These are phyloP conservation scores for Diabrotica balteata DNA, from an alignment of 2,888 invertebrate species.

Conservation along the genomic window DNA sequence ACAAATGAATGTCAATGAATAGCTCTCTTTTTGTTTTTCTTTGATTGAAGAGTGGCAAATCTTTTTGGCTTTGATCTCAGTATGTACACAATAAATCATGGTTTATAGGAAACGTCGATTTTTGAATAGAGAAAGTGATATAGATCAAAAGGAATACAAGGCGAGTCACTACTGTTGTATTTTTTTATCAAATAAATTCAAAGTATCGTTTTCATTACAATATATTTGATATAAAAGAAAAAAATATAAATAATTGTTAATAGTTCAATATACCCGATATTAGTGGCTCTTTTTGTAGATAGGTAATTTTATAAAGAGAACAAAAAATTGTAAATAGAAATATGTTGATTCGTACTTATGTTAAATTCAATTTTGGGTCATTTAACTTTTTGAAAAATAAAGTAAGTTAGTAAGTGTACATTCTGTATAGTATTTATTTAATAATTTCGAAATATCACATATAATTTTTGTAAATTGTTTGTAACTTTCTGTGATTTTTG, in stretches of 20 bases:
- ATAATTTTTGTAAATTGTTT: slow-evolving; percentile 49
- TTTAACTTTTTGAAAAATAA: slow-evolving; percentile 45
- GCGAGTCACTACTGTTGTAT: background rate
- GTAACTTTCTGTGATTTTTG: slow-evolving; percentile 59
- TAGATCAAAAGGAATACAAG: background rate
- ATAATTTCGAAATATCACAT: slow-evolving; percentile 51
- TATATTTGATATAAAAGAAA: background rate
- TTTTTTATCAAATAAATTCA: too few relatives aligned
- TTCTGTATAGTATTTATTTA: slow-evolving; percentile 60
- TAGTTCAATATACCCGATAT: background rate
- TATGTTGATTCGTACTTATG: slow-evolving; percentile 45
- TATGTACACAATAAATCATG: slow-evolving; percentile 50
- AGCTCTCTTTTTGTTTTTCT: slow-evolving; percentile 50
- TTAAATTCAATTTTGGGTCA: slow-evolving; percentile 39
- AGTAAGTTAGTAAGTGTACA: slow-evolving; percentile 55
- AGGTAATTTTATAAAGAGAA: slow-evolving; percentile 7
- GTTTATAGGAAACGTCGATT: slow-evolving; percentile 17
- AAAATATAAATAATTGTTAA: slow-evolving; percentile 5
- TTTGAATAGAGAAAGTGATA: slow-evolving; percentile 2
- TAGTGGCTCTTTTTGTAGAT: too few relatives aligned
- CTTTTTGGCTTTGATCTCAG: slow-evolving; percentile 54
- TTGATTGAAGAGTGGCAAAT: slow-evolving; percentile 38
- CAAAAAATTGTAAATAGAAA: slow-evolving; percentile 41
- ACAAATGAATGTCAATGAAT: slow-evolving; percentile 45
- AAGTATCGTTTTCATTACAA: too few relatives aligned